These are phyloP conservation scores for Colius striatus DNA, from an alignment of 2,113 vertebrate species.

Conservation along the genomic window DNA sequence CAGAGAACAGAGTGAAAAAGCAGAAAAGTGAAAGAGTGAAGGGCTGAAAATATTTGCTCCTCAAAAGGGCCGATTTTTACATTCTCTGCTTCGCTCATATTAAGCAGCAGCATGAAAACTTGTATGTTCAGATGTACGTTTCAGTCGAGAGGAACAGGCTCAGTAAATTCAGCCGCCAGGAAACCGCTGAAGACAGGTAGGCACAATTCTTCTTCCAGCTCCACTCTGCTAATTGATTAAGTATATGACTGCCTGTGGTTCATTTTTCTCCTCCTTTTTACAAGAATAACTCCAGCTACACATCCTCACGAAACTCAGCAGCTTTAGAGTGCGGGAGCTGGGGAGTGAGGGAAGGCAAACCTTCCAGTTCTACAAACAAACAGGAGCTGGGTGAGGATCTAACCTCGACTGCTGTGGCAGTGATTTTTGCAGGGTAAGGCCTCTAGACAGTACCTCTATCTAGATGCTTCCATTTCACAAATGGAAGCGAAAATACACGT, in stretches of 20 bases:
- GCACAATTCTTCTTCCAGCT: neutral
- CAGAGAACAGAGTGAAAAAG: neutral
- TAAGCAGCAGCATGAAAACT: neutral
- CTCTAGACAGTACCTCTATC: neutral
- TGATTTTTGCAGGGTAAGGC: neutral
- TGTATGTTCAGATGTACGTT: neutral
- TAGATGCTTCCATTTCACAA: neutral
- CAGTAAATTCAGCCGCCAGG: neutral
- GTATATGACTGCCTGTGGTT: neutral
- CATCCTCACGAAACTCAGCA: neutral
- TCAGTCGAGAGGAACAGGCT: neutral
- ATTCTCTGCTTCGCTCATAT: neutral
- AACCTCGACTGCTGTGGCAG: neutral
- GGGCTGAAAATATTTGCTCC: neutral
- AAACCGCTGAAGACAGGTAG: neutral
- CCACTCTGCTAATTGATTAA: neutral
- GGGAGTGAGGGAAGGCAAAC: neutral
- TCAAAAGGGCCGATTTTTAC: neutral
- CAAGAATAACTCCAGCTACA: neutral
- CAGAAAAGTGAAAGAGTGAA: neutral
- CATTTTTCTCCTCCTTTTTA: neutral
- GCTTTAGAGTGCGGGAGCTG: neutral
- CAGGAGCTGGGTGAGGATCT: neutral
- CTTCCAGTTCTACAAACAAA: neutral
- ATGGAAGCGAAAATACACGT: neutral